These are phyloP conservation scores for Allolobophora icterica DNA, from an alignment of 2,888 invertebrate species.

Conservation along the genomic window DNA sequence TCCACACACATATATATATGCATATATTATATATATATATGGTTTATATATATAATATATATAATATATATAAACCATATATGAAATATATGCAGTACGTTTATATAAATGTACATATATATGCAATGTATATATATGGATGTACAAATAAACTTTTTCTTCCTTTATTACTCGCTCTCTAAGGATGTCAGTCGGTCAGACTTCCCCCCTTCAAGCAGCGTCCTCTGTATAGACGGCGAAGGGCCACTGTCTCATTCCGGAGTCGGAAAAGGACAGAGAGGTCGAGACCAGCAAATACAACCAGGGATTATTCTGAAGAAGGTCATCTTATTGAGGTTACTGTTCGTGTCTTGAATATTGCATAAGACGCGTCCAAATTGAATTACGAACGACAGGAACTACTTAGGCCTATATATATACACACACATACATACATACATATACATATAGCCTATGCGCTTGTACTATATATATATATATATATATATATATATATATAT, in stretches of 20 bases:
- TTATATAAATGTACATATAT: not conserved
- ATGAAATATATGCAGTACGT: not conserved
- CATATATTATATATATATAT: too few species aligned
- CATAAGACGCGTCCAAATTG: slow-evolving; percentile 1
- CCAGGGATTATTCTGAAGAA: not conserved
- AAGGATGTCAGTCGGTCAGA: not conserved
- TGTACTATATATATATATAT: not conserved
- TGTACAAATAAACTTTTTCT: not conserved
- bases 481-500: not conserved
- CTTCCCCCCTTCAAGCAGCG: not conserved
- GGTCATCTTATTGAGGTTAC: not conserved
- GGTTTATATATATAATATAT: not conserved
- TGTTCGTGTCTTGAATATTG: not conserved
- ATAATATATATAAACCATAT: too few species aligned
- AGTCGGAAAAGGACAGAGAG: not conserved
- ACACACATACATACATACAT: not conserved
- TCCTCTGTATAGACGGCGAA: not conserved
- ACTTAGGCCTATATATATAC: not conserved
- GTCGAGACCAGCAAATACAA: too few species aligned
- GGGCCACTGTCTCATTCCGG: not conserved
- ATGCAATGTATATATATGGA: not conserved
- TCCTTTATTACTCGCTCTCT: not conserved
- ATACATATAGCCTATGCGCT: too few species aligned
- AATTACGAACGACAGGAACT: not conserved
- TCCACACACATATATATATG: not conserved